phyloP scores from a whole-genome alignment of 2,888 invertebrate species.

The Idaea aversata region DNA sequence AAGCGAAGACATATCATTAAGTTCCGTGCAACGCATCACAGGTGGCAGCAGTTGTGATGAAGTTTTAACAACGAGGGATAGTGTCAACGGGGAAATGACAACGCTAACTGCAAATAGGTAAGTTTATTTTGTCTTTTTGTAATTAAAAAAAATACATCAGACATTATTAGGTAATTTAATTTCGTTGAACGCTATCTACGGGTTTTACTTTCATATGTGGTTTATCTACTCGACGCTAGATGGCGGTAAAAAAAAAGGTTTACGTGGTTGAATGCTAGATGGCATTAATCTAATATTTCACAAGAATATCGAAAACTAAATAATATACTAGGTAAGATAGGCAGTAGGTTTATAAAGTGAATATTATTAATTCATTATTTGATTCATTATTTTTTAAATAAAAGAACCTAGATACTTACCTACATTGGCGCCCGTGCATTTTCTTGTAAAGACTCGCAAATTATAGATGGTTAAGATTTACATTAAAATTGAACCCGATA shows the following conservation, averaged over 20 bases:
- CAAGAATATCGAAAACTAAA: not conserved
- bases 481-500: no score
- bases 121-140: slow-evolving; percentile 24
- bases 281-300: slow-evolving; percentile 7
- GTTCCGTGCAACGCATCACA: slow-evolving; percentile 75
- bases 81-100: slow-evolving; percentile 73
- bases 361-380: no score
- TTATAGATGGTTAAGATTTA: no score
- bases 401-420: no score
- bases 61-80: slow-evolving; percentile 65
- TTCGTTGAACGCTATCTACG: slow-evolving; percentile 12
- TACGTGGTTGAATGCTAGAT: slow-evolving; percentile 13
- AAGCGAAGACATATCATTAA: slow-evolving; percentile 63
- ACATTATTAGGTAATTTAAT: not conserved
- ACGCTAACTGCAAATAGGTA: slow-evolving; percentile 74
- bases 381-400: no score
- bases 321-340: not conserved
- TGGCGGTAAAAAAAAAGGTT: slow-evolving; percentile 13
- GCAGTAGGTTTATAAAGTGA: not conserved
- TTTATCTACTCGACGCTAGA: slow-evolving; percentile 26
- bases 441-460: no score
- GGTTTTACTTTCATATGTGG: not conserved
- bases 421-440: no score
- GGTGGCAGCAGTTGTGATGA: slow-evolving; percentile 80
- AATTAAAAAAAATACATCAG: not conserved